Conservation (phyloP, 2,113 vertebrate species). For the Passer montanus region DNA sequence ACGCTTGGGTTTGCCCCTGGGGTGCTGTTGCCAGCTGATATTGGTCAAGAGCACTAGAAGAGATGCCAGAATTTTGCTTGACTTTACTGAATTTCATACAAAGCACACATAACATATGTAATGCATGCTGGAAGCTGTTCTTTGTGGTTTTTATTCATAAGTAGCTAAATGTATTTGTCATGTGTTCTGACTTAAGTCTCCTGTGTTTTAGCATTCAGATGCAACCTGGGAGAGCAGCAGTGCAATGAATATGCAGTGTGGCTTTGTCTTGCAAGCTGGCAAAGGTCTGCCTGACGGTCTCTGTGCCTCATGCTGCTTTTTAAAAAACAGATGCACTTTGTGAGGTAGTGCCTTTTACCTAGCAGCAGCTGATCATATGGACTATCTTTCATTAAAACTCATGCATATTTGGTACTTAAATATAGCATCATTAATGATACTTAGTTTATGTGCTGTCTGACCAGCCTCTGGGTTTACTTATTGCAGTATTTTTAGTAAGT, state of each 20-base stretch:
- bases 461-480: background rate
- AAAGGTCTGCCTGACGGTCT: background rate
- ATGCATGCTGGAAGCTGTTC: background rate
- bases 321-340: background rate
- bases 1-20: background rate
- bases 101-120: rapidly evolving
- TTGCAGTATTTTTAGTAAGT: constrained; percentile 3
- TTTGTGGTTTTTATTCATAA: background rate
- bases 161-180: background rate
- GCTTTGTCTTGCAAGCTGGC: background rate
- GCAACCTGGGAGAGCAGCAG: background rate
- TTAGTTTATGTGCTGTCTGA: background rate
- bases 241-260: background rate
- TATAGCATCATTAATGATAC: background rate
- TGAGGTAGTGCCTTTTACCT: background rate
- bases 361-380: background rate
- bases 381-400: background rate
- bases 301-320: background rate
- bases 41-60: background rate
- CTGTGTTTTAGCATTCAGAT: background rate
- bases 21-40: background rate
- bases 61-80: background rate
- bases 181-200: background rate
- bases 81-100: background rate
- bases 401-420: background rate